phyloP scores from a whole-genome alignment of 2,113 vertebrate species.

The Gymnorhina tibicen region DNA sequence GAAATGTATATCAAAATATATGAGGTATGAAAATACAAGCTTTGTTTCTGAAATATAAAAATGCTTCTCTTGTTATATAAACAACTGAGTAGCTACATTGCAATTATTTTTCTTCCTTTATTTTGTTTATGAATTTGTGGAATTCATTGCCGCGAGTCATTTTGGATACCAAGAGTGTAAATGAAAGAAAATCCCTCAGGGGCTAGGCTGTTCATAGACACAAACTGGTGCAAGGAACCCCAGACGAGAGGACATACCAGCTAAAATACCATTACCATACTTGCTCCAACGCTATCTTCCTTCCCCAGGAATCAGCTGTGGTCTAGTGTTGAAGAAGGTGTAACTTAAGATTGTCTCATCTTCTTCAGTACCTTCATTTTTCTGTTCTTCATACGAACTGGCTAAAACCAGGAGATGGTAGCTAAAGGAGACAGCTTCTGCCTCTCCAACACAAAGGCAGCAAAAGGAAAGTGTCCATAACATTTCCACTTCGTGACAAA shows the following conservation, averaged over 20 bases:
- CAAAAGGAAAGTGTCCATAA: not conserved
- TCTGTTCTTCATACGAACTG: not conserved
- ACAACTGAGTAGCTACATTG: not conserved
- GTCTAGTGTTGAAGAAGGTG: not conserved
- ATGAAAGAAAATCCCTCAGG: not conserved
- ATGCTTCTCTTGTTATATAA: accelerated
- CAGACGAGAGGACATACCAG: not conserved
- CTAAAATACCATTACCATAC: not conserved
- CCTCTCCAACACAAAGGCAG: not conserved
- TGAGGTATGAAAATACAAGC: not conserved
- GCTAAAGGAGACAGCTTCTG: not conserved
- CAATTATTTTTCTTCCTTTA: not conserved
- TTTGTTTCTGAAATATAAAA: not conserved
- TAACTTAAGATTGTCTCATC: not conserved
- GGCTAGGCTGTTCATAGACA: not conserved
- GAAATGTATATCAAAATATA: not conserved
- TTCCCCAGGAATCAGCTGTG: not conserved
- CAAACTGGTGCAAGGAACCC: not conserved
- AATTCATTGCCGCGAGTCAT: not conserved
- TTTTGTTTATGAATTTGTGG: not conserved
- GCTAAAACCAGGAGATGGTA: not conserved
- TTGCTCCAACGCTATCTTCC: not conserved
- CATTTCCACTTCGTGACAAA: not conserved
- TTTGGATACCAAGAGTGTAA: not conserved
- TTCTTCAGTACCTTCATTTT: not conserved